These are phyloP conservation scores for Coenonympha arcania DNA, from an alignment of 2,888 invertebrate species.

Conservation along the genomic window DNA sequence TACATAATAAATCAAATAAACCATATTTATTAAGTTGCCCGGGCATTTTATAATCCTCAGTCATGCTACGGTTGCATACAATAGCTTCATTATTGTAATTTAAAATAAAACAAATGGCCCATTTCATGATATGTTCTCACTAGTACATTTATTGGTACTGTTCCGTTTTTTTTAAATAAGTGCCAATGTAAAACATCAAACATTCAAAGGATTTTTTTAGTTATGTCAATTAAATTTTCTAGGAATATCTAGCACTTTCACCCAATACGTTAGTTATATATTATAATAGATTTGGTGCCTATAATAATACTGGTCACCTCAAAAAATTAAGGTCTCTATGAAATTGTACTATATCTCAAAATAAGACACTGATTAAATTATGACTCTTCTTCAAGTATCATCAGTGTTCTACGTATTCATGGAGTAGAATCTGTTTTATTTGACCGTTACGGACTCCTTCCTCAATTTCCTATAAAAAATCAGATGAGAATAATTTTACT, in stretches of 20 bases:
- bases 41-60: constrained; percentile 37
- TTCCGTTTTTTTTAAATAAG: no score
- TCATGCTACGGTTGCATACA: constrained; percentile 61
- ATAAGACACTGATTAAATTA: no score
- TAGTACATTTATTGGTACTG: not conserved
- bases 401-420: no score
- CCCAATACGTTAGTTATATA: no score
- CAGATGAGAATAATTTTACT: not conserved
- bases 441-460: not conserved
- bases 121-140: not conserved
- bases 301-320: no score
- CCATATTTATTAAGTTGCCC: constrained; percentile 33
- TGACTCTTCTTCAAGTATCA: no score
- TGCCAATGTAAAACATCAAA: not conserved
- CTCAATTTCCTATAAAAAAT: not conserved
- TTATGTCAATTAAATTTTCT: not conserved
- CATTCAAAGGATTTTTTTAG: not conserved
- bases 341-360: not conserved
- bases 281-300: no score
- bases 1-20: constrained; percentile 23
- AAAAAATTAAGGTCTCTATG: no score
- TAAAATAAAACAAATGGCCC: not conserved
- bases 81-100: constrained; percentile 50
- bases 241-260: no score
- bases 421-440: no score